These are phyloP conservation scores for Smutsia temminckii DNA, from an alignment of 2,797 vertebrate species.

Conservation along the genomic window DNA sequence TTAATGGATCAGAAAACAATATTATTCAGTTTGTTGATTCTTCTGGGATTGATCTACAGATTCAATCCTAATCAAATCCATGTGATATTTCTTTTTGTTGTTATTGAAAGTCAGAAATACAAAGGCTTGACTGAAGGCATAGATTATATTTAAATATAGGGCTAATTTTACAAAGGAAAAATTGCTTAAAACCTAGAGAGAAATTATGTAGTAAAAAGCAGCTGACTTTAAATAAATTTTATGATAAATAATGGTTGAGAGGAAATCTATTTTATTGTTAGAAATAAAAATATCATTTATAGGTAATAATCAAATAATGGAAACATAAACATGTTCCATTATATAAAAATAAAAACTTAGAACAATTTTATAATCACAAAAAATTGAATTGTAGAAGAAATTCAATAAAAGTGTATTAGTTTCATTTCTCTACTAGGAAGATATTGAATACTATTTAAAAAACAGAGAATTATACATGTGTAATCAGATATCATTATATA, in stretches of 20 bases:
- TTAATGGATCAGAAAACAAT: background rate
- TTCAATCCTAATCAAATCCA: background rate
- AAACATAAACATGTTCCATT: background rate
- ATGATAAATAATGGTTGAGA: background rate
- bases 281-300: constrained; percentile 10
- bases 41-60: background rate
- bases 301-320: background rate
- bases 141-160: background rate
- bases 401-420: background rate
- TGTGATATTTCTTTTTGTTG: background rate
- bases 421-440: background rate
- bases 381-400: background rate
- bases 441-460: background rate
- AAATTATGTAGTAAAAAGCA: background rate
- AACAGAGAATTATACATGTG: background rate
- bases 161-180: background rate
- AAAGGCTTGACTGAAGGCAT: background rate
- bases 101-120: background rate
- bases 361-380: background rate
- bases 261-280: background rate
- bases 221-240: background rate
- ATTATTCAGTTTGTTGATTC: background rate
- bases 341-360: background rate
- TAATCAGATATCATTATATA: background rate
- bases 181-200: background rate